A percentile compares a stretch with the other conserved stretches of the same genome.
Evolutionary conservation across 2,113 vertebrate species (phyloP).

Genomic region (Mesitornis unicolor): DNA sequence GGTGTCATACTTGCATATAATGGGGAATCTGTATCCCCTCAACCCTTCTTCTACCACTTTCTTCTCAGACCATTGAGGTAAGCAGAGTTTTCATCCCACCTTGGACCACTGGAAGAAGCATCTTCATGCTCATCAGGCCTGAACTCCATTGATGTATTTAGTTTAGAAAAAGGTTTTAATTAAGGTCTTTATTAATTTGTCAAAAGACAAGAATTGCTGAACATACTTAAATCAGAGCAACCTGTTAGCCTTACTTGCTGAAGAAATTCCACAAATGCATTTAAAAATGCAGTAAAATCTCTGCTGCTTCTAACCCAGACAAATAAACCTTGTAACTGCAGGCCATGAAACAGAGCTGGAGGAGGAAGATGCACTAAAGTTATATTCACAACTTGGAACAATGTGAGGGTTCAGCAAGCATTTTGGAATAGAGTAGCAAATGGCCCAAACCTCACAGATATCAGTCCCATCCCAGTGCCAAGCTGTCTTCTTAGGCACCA

Average conservation of each 20-base stretch:
- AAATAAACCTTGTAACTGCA: background rate
- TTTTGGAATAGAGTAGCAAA: background rate
- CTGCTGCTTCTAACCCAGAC: background rate
- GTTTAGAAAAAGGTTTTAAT: background rate
- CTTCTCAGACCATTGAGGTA: background rate
- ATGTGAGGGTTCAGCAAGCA: background rate
- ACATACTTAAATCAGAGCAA: background rate
- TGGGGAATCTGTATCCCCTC: background rate
- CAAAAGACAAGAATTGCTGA: background rate
- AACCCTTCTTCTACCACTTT: background rate
- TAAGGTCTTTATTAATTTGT: background rate
- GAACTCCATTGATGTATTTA: background rate
- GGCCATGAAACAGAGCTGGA: background rate
- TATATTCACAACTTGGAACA: background rate
- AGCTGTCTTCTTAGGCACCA: fast-evolving
- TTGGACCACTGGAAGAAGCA: background rate
- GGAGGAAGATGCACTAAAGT: background rate
- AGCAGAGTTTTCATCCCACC: background rate
- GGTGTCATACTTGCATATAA: background rate
- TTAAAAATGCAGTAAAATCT: background rate
- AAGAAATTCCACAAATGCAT: background rate
- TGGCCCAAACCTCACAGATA: background rate
- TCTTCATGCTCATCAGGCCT: background rate
- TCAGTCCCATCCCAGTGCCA: background rate
- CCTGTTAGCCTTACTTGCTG: background rate